Percentiles rank a stretch among this genome's conserved stretches.
These are phyloP conservation scores for Ormyrus nitidulus DNA, from an alignment of 2,888 invertebrate genomes.

Conservation along the genomic window DNA sequence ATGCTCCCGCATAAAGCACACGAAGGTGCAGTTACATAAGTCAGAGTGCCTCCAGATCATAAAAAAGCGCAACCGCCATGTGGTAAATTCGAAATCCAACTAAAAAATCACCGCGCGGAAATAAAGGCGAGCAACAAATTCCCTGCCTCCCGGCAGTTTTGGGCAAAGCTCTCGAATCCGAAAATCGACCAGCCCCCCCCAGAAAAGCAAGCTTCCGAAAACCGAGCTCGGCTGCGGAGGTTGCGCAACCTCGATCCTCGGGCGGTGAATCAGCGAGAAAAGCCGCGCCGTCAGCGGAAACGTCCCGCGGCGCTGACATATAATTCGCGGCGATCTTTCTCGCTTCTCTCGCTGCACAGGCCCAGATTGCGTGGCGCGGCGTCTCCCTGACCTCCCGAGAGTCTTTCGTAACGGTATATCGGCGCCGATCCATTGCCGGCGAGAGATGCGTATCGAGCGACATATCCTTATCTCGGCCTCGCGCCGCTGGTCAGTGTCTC, in stretches of 20 bases:
- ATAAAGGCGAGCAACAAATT: no score
- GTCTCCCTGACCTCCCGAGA: constrained; percentile 3
- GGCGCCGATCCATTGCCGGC: not conserved
- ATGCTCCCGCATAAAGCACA: constrained; percentile 39
- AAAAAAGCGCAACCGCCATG: constrained; percentile 17
- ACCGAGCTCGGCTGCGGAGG: no score
- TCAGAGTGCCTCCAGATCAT: constrained; percentile 46
- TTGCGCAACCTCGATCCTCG: no score
- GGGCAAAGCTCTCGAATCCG: no score
- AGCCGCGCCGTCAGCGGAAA: no score
- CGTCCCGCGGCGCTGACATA: no score
- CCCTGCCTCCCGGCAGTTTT: no score
- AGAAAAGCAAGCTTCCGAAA: no score
- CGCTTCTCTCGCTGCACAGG: not conserved
- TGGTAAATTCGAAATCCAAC: constrained; percentile 14
- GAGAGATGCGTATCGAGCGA: not conserved
- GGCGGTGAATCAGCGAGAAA: no score
- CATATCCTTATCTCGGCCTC: constrained; percentile 30
- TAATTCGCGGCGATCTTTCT: not conserved
- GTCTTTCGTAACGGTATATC: constrained; percentile 17
- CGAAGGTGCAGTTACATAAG: constrained; percentile 31
- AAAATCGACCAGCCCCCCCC: no score
- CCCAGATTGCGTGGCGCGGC: not conserved
- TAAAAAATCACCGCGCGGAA: no score
- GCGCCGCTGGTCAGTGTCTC: not conserved